A percentile compares a stretch with the other conserved stretches of the same genome.
Evolutionary conservation across 1,140 invertebrate genomes (phyloP).

Genomic region (Venustaconcha ellipsiformis): DNA sequence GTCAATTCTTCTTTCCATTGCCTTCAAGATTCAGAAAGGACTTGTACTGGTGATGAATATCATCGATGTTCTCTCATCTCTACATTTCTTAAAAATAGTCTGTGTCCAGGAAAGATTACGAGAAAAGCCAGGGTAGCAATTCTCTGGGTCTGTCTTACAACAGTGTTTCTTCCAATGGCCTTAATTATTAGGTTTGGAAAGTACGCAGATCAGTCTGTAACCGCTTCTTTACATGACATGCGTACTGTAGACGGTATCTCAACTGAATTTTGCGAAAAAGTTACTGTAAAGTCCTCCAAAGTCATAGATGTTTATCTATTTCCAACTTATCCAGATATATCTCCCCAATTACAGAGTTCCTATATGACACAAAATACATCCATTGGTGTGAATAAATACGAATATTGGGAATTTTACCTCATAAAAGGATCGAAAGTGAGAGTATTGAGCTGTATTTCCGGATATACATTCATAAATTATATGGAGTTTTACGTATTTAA

Average conservation of each 20-base stretch:
- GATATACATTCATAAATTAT: neutral
- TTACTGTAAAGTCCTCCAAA: neutral
- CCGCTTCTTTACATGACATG: neutral
- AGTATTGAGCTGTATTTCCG: neutral
- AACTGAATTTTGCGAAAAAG: constrained; percentile 3
- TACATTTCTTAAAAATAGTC: no score
- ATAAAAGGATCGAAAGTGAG: constrained; percentile 1
- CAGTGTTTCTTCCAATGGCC: neutral
- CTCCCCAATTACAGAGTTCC: neutral
- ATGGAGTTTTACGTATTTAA: neutral
- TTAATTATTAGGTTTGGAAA: neutral
- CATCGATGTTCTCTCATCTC: no score
- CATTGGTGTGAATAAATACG: constrained; percentile 3
- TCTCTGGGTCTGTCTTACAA: constrained; percentile 4
- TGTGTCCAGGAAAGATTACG: no score
- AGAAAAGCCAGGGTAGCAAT: neutral
- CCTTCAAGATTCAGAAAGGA: no score
- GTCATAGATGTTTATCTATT: neutral
- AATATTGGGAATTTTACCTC: constrained; percentile 18
- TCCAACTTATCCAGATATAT: neutral
- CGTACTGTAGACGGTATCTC: neutral
- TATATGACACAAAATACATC: neutral
- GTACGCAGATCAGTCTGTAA: neutral
- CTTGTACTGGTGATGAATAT: no score
- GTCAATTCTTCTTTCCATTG: no score